These are phyloP conservation scores for Lithobates sylvaticus DNA, from an alignment of 2,797 vertebrate species.

Conservation along the genomic window DNA sequence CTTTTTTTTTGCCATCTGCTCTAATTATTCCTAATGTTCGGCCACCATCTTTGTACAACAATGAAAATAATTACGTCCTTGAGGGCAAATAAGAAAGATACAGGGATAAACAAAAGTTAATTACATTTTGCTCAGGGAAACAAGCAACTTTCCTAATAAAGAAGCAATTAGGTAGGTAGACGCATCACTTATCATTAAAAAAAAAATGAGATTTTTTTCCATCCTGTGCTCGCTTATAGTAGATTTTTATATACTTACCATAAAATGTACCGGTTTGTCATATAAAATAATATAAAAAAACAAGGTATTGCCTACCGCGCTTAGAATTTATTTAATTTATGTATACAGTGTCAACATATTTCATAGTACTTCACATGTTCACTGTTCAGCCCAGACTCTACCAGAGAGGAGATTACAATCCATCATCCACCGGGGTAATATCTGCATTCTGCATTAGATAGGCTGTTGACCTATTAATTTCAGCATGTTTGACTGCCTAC, in stretches of 20 bases:
- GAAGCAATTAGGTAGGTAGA: constrained; percentile 75
- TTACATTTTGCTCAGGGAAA: constrained; percentile 76
- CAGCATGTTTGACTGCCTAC: no score
- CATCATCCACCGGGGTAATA: no score
- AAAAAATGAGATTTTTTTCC: constrained; percentile 67
- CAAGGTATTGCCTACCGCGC: no score
- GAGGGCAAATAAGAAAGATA: constrained; percentile 71
- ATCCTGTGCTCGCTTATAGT: background rate
- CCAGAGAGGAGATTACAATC: no score
- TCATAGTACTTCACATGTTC: no score
- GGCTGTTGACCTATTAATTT: no score
- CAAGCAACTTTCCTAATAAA: constrained; percentile 71
- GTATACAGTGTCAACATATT: no score
- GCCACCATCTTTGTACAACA: constrained; percentile 76
- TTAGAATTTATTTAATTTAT: no score
- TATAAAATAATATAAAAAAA: background rate
- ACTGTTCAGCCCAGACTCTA: no score
- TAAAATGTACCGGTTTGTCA: background rate
- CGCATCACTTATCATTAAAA: constrained; percentile 70
- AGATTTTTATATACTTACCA: background rate
- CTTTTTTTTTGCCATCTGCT: constrained; percentile 76
- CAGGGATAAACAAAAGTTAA: constrained; percentile 79
- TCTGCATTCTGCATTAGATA: no score
- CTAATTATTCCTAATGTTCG: constrained; percentile 78
- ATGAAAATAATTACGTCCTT: constrained; percentile 80